Base-by-base conservation (phyloP, 2,797 vertebrate genomes). In the Bovichtus diacanthus region DNA sequence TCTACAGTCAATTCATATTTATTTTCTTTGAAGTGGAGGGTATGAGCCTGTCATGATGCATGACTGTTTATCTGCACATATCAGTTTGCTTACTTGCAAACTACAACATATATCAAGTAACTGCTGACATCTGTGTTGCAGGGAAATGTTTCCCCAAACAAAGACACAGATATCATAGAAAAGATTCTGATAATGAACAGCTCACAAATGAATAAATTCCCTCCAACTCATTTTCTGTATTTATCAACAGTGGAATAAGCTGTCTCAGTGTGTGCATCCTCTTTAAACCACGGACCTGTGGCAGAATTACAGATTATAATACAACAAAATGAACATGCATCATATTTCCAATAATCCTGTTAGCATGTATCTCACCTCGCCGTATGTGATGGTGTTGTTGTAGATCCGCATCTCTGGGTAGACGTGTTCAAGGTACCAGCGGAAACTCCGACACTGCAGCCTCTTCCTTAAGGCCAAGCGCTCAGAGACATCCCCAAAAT, bases 371-470 rank as follows among this genome's bases (percentile, higher is more conserved):
- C 92, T 93, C 95, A 99, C 98, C 98, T 99, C 98, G 89, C 98
- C 98, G 0, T 99, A 99, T 51, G 98, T 99, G 92, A 99, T 97
- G 41, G 98, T 99, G 89, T 99, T 96, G 80, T 99, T 99, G 92
- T 99, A 99, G 83, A 97, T 95, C 78, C 98, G 94, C 98, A 99
- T 99, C 94, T 99, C 98, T 0, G 98, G 98, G 86, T 99, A 99
- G 75, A 99, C 98, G 0, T 99, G 97, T 84, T 99, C 97, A 56
- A 99, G 94, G 93, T 99, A 99, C 98, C 98, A 99, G 87, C 95
- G 96, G 90, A 99, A 99, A 83, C 96, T 99, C 60, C 93, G 96
- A 88, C 98, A 99, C 41, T 98, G 97, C 79, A 99, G 94, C 74
- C 94, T 95, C 87, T 96, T 96, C 34, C 98, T 96, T 67, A 99